Evolutionary conservation across 2,113 vertebrate species (phyloP).

Genomic region (Periophthalmodon schlosseri): DNA sequence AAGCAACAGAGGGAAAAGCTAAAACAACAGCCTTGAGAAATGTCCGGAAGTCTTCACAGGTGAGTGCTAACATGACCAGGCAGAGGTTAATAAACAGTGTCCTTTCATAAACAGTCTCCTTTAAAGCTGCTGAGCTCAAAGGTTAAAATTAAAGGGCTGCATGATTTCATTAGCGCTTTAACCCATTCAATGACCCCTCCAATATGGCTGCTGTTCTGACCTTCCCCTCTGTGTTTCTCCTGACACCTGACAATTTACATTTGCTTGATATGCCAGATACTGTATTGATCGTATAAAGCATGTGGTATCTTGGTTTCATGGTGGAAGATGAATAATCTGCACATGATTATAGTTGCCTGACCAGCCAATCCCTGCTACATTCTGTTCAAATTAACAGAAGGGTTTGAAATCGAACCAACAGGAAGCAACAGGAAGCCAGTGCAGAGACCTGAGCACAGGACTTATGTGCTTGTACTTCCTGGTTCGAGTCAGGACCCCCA

Average conservation of each 20-base stretch:
- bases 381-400: no score
- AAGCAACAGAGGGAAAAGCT: not conserved
- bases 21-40: constrained; percentile 23
- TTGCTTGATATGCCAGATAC: not conserved
- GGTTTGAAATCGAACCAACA: no score
- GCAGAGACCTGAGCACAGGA: no score
- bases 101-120: not conserved
- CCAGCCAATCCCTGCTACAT: no score
- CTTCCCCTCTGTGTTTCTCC: not conserved
- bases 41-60: not conserved
- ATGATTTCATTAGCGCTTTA: constrained; percentile 3
- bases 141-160: constrained; percentile 2
- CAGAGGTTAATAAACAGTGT: constrained; percentile 28
- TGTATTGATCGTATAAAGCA: not conserved
- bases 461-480: no score
- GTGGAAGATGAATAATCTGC: not conserved
- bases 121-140: constrained; percentile 16
- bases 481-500: no score
- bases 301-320: not conserved
- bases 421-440: no score
- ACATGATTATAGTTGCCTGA: no score
- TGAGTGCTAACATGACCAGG: constrained; percentile 26
- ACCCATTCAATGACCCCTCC: not conserved
- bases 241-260: not conserved
- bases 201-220: not conserved